Evolutionary conservation across 2,888 invertebrate species (phyloP), one percentile per base, ranked within the genome.

Genomic region (Euzetes globulus): DNA sequence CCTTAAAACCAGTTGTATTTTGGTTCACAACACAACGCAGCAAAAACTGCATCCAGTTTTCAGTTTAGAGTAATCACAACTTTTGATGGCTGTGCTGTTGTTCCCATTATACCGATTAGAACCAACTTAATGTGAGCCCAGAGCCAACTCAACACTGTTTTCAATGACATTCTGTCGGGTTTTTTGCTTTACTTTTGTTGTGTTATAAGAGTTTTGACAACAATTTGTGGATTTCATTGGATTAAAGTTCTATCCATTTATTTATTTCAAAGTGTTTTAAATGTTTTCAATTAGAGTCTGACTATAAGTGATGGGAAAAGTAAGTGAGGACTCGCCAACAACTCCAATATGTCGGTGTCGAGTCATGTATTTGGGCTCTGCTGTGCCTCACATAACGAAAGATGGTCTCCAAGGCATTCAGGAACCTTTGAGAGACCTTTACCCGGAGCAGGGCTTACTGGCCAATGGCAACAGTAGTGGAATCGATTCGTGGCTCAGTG

Each of bases 351-450:
- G 97, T 85, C 89, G 95, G 80, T 98, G 96, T 85, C 89, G 95
- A 78, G 97, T 98, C 73, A 88, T 97, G 76, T 99, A 98, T 84
- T 87, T 99, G 80, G 98, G 98, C 79, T 93, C 93, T 80, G 91
- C 95, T 29, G 96, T 97, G 80, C 94, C 98, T 41, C 94, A 96
- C 81, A 92, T 95, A 82, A 95, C 95, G 82, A 97, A 98, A 83
- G 97, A 99, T 82, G 98, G 98, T 72, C 87, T 99, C 71, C 92
- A 97, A 82, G 95, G 94, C 75, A 93, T 97, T 79, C 98, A 99
- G 85, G 96, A 98, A 83, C 98, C 98, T 1, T 84, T 99, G 80
- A 89, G 92, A 79, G 97, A 96, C 81, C 85, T 97, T 75, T 99
- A 99, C 84, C 95, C 97, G 76, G 93, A 94, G 79, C 93, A 94